Base-by-base conservation (phyloP, 2,888 invertebrate species). In the Gymnocheta viridis region DNA sequence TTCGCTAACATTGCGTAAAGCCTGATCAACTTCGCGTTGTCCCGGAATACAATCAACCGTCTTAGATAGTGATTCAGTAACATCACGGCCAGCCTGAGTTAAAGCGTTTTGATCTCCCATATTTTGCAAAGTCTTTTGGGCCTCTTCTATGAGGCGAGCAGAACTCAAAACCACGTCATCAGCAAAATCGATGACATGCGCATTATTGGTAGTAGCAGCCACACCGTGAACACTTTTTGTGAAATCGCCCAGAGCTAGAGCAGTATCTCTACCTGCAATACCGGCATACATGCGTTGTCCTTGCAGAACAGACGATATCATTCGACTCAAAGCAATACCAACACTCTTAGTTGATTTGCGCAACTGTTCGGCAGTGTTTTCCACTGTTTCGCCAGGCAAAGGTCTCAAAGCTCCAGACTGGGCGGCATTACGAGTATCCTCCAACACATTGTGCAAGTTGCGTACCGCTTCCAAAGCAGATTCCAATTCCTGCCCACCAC, bases 1-100 rank as follows among this genome's bases (percentile, higher is more conserved):
- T 87, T 96, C 95, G 82, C 95, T 95, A 86, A 98, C 97, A 87
- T 95, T 95, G 85, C 95, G 94, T 87, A 98, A 94, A 0, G 97
- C 97, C 22, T 95, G 94, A 90, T 99, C 98, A n/a, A 99, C 96
- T 90, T 98, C 98, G 72, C 96, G 95, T 91, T 98, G 98, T 0
- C 98, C 98, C 0, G 99, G 98, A 54, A 99, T 94, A 85, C 97
- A 97, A 86, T 96, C 96, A 70, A 98, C 94, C 0, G 94, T 93
- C 49, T 93, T 93, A 7, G 94, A 93, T 9, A 94, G 88, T 2
- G 96, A 94, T 91, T 94, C 90, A 0, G 93, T 91, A 0, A 97
- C 95, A 85, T 95, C 95, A 88, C 95, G 95, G 2, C 96, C 96
- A 0, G 96, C 95, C 86, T 94, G 94, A 14, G 95, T 95, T 51